Conservation (phyloP, 2,113 vertebrate species). For the Mastomys natalensis region DNA sequence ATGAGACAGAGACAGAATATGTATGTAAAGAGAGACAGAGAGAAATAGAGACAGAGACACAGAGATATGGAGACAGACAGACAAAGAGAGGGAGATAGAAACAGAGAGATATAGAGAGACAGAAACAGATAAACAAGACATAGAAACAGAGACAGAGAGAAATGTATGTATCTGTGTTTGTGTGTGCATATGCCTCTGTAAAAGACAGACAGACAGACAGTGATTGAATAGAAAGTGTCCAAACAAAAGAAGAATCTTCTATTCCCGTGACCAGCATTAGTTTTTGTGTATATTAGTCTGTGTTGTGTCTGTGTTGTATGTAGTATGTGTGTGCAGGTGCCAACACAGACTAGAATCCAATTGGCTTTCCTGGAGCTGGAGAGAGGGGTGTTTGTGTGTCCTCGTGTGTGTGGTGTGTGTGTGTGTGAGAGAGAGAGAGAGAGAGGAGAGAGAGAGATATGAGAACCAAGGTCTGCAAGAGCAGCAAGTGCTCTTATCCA, state of each 20-base stretch:
- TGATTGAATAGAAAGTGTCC: neutral
- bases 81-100: neutral
- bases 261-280: no score
- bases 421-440: no score
- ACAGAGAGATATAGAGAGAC: neutral
- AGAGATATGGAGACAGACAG: neutral
- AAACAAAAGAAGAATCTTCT: neutral
- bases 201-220: neutral
- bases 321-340: no score
- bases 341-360: neutral
- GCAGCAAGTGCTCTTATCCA: neutral
- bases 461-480: neutral
- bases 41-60: neutral
- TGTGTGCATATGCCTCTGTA: no score
- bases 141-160: neutral
- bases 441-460: no score
- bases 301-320: neutral
- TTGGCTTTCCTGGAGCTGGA: neutral
- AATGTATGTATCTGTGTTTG: neutral
- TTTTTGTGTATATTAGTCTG: neutral
- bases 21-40: neutral
- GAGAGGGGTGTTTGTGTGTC: neutral
- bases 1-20: neutral
- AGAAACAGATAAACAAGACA: neutral
- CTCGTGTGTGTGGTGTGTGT: no score